phyloP scores from a whole-genome alignment of 2,797 vertebrate species.

The Eulemur albifrons region DNA sequence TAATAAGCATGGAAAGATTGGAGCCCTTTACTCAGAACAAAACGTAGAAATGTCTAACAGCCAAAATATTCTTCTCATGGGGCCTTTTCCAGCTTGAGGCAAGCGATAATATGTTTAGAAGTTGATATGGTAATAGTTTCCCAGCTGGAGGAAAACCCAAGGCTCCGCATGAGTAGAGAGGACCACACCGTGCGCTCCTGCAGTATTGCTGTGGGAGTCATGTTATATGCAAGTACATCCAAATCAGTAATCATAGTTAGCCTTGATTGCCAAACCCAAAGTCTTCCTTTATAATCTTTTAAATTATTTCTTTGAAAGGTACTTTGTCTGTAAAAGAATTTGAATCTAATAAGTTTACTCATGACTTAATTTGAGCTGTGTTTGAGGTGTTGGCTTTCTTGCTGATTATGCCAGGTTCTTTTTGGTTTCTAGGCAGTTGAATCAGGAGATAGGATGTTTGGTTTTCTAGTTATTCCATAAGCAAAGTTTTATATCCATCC shows the following conservation, averaged over 20 bases:
- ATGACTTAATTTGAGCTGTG: background rate
- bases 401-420: background rate
- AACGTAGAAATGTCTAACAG: slow-evolving; percentile 15
- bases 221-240: background rate
- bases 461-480: background rate
- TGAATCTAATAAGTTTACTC: background rate
- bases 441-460: background rate
- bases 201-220: background rate
- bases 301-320: background rate
- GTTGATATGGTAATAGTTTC: background rate
- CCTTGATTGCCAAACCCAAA: background rate
- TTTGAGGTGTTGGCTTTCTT: background rate
- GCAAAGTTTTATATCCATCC: background rate
- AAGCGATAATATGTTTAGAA: slow-evolving; percentile 43
- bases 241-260: background rate
- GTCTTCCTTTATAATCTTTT: background rate
- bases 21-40: slow-evolving; percentile 3
- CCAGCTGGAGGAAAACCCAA: background rate
- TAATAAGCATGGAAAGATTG: slow-evolving; percentile 48
- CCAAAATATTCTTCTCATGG: slow-evolving; percentile 20
- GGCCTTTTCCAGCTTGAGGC: background rate
- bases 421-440: slow-evolving; percentile 1
- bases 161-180: background rate
- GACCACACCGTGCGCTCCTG: background rate
- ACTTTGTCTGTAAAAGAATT: background rate